Base-by-base conservation (phyloP, 2,113 vertebrate genomes). In the Pterocles gutturalis region DNA sequence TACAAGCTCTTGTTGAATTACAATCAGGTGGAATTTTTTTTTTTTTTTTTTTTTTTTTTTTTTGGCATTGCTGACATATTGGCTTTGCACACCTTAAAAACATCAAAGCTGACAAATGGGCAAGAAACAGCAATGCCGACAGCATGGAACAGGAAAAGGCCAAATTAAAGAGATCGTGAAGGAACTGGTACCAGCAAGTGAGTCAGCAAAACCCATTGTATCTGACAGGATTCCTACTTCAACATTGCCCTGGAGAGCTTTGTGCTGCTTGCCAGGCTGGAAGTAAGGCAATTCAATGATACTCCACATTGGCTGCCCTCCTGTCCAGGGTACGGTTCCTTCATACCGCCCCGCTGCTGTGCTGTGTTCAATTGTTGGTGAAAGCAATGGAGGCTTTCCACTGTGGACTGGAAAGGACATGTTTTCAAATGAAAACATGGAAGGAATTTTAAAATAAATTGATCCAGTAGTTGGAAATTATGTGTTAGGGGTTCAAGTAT, bases 41-140 rank as follows among this genome's bases (percentile, higher is more conserved):
- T 61, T 83, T 24, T 87, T 87, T 83, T 92, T 95, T 87, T 93
- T 78, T 83, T 43, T 61, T 83, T 24, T 87, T 87, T 83, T 92
- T 95, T 87, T 93, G 71, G 69, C 75, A 57, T 83, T 81, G 62
- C 76, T 95, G 72, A 78, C 38, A 28, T 86, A 51, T 10, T 71
- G 43, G 34, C 61, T 94, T 88, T 93, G 60, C 26, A 76, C 1
- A 3, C 17, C 36, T 84, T 90, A 51, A 69, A 87, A 93, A 94
- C 89, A 89, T 96, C 91, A 96, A 97, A 96, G 93, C 82, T 89
- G 48, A 79, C 81, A 89, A 95, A 88, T 4, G 13, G 45, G 81
- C 85, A 83, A 95, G 92, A 82, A 93, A 62, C 13, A 72, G 24
- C 33, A 69, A 53, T 24, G 80, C 89, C 3, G 1, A 46, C 86